These are phyloP conservation scores for Arctocebus calabarensis DNA, from an alignment of 2,797 vertebrate genomes.

Conservation along the genomic window DNA sequence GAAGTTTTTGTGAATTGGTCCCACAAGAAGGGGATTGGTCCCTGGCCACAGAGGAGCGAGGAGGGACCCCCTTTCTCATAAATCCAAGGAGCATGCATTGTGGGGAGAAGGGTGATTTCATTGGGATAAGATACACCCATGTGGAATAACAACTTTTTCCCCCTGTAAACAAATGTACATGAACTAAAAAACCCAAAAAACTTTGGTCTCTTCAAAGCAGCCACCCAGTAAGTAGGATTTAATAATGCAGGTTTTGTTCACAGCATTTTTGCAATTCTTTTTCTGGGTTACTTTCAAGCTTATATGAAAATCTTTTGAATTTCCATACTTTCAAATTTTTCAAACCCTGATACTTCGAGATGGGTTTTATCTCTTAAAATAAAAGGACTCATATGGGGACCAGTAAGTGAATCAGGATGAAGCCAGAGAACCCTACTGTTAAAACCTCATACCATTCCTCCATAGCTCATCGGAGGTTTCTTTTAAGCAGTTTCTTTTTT, in stretches of 20 bases:
- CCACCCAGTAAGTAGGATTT: neutral
- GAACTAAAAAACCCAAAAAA: conserved; percentile 15
- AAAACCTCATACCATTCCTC: neutral
- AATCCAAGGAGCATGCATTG: neutral
- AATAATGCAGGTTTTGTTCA: neutral
- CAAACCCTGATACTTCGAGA: conserved; percentile 10
- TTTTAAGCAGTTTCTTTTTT: neutral
- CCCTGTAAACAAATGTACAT: neutral
- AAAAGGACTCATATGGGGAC: neutral
- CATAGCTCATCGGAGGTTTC: neutral
- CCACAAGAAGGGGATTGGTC: too few relatives aligned
- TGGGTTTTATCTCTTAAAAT: conserved; percentile 12
- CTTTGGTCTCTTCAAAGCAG: neutral
- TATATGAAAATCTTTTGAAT: conserved; percentile 5
- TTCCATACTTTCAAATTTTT: neutral
- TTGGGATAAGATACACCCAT: neutral
- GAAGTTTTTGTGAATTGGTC: neutral
- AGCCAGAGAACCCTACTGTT: neutral
- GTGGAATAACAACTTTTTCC: neutral
- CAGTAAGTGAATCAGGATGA: neutral
- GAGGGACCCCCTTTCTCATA: neutral
- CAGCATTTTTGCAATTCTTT: neutral
- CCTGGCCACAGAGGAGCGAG: neutral
- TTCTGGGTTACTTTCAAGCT: conserved; percentile 24
- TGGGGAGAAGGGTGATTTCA: neutral